Percentiles rank a stretch among this genome's conserved stretches.
These are phyloP conservation scores for Trogon surrucura DNA, from an alignment of 2,113 vertebrate genomes.

Conservation along the genomic window DNA sequence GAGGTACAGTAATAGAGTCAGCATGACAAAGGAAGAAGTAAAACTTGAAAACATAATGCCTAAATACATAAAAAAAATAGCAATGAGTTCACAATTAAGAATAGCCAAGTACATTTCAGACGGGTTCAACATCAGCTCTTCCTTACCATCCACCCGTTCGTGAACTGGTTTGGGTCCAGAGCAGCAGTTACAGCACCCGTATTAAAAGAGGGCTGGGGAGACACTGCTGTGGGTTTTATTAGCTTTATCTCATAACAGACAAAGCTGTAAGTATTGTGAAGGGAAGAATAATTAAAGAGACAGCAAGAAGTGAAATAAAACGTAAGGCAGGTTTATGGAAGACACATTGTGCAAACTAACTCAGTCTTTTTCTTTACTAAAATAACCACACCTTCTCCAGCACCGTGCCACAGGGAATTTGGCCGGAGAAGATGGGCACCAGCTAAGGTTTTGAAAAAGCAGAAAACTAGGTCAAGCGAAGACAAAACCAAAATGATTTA, in stretches of 20 bases:
- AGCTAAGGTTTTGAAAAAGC: not conserved
- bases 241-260: not conserved
- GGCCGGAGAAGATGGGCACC: not conserved
- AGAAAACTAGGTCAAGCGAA: not conserved
- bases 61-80: not conserved
- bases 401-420: accelerated
- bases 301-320: not conserved
- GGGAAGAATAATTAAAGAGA: not conserved
- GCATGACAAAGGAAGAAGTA: not conserved
- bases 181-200: not conserved
- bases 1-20: not conserved
- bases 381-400: not conserved
- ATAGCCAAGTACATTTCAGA: not conserved
- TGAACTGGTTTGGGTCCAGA: not conserved
- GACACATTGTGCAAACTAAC: not conserved
- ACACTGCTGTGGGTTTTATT: not conserved
- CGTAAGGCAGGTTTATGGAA: not conserved
- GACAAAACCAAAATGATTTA: not conserved
- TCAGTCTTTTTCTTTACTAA: not conserved
- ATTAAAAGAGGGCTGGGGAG: not conserved
- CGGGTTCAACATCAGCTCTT: not conserved
- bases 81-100: not conserved
- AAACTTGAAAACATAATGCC: not conserved
- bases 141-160: not conserved
- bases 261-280: not conserved